A percentile compares a stretch with the other conserved stretches of the same genome.
phyloP scores from a whole-genome alignment of 1,140 invertebrate species.

The Zaprionus gabonicus region DNA sequence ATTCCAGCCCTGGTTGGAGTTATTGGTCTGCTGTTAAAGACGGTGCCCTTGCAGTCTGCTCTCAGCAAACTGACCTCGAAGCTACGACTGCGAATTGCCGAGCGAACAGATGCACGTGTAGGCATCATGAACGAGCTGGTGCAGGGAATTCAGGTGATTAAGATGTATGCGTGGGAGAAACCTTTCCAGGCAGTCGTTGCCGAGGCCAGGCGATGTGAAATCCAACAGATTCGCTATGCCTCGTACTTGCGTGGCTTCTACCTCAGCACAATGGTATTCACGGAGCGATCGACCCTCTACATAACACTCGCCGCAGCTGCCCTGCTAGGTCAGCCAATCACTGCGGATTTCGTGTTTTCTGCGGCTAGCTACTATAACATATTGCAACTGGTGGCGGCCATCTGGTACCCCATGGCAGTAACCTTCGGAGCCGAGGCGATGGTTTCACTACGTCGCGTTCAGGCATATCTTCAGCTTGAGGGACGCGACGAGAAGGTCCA shows the following conservation, averaged over 20 bases:
- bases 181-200: conserved; percentile 87
- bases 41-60: conserved; percentile 89
- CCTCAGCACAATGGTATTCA: conserved; percentile 88
- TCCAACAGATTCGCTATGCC: conserved; percentile 88
- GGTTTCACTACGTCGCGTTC: conserved; percentile 88
- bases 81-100: conserved; percentile 86
- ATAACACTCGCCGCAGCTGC: conserved; percentile 90
- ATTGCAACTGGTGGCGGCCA: conserved; percentile 87
- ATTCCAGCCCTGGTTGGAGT: conserved; percentile 90
- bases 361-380: conserved; percentile 90
- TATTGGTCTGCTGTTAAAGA: conserved; percentile 86
- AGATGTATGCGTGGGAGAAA: conserved; percentile 93
- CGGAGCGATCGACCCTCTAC: conserved; percentile 90
- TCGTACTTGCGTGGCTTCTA: conserved; percentile 90
- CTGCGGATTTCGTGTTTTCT: conserved; percentile 89
- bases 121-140: conserved; percentile 93
- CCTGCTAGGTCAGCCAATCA: conserved; percentile 88
- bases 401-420: conserved; percentile 90
- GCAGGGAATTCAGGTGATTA: conserved; percentile 90
- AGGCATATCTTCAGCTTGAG: conserved; percentile 88
- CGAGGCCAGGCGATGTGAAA: conserved; percentile 87
- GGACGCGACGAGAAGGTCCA: conserved; percentile 84
- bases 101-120: conserved; percentile 89
- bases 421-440: conserved; percentile 88
- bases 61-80: conserved; percentile 86